phyloP scores from a whole-genome alignment of 1,140 invertebrate genomes.

The Bombus sylvicola region DNA sequence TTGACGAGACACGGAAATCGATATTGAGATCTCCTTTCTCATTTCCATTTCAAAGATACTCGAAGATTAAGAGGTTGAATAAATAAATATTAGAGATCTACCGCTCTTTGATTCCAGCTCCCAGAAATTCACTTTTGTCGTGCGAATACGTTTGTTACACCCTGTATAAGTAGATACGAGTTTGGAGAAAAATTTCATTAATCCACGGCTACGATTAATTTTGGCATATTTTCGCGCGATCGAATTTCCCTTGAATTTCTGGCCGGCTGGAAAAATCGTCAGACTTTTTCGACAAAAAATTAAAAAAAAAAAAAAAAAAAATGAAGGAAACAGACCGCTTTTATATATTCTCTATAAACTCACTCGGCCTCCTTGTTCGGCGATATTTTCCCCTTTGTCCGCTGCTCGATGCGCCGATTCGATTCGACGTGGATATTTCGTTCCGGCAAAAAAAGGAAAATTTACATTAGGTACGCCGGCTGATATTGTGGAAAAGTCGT shows the following conservation, averaged over 20 bases:
- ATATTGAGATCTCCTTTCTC: too few species aligned
- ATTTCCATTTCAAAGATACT: too few species aligned
- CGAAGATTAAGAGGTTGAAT: too few species aligned
- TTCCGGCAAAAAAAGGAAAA: conserved; percentile 13
- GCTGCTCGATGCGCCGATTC: conserved; percentile 39
- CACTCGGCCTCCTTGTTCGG: conserved; percentile 39
- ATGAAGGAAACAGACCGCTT: background rate
- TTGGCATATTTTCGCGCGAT: background rate
- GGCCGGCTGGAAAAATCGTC: background rate
- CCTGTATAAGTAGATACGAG: background rate
- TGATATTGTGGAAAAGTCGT: background rate
- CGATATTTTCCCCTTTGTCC: conserved; percentile 22
- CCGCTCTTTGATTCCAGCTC: accelerated
- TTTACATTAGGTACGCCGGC: background rate
- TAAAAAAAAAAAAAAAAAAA: too few species aligned
- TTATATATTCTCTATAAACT: conserved; percentile 30
- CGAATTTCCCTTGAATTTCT: background rate
- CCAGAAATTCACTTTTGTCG: too few species aligned
- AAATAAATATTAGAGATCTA: background rate
- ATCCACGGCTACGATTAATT: conserved; percentile 3
- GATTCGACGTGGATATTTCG: conserved; percentile 29
- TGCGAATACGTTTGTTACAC: too few species aligned
- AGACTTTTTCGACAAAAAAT: conserved; percentile 26
- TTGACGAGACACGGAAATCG: too few species aligned
- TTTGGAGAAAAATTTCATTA: conserved; percentile 21